Base-by-base conservation (phyloP, 2,888 invertebrate genomes). In the Drosophila stalkeri region DNA sequence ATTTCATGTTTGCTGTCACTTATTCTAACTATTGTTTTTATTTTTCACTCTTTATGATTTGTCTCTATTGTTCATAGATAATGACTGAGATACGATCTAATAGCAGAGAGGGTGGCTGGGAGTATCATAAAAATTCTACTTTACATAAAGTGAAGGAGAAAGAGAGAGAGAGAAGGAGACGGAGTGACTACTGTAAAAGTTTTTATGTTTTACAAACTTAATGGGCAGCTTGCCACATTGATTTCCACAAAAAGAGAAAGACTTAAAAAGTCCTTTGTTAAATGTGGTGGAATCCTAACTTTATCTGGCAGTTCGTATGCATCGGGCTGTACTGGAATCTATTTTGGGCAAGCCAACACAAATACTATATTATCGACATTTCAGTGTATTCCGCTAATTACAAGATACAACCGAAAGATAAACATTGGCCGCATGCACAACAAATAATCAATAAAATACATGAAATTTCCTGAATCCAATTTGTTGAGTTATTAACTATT, bases 381-480 rank as follows among this genome's bases (percentile, higher is more conserved):
- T 70, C 18, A 16, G 61, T 47, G 47, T 20, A 57, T 23, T 35
- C 18, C 11, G 63, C 44, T 47, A 63, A 56, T 72, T 76, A 77
- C 64, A 57, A 61, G 59, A 20, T 59, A 57, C 33, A 62, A 57
- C 44, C 37, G 44, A 46, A 56, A 33, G 55, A 20, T 75, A 72
- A 72, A 51, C 39, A 55, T 7, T 39, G 55, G n/a, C 27, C n/a
- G 39, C 76, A 67, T 37, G 16, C 16, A 55, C 43, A 57, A 35
- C 52, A 76, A 72, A 71, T 75, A 76, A 68, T 68, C 77, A 76
- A 72, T 72, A 68, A 75, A 77, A 62, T 72, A 54, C 67, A 62
- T 55, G 47, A 47, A 67, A 62, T 67, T 67, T 72, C 64, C 64
- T 39, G 44, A 54, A 43, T 20, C 33, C 44, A 44, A 52, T 47